Percentiles rank a stretch among this genome's conserved stretches.
Evolutionary conservation across 2,113 vertebrate species (phyloP).

Genomic region (Eurystomus gularis): DNA sequence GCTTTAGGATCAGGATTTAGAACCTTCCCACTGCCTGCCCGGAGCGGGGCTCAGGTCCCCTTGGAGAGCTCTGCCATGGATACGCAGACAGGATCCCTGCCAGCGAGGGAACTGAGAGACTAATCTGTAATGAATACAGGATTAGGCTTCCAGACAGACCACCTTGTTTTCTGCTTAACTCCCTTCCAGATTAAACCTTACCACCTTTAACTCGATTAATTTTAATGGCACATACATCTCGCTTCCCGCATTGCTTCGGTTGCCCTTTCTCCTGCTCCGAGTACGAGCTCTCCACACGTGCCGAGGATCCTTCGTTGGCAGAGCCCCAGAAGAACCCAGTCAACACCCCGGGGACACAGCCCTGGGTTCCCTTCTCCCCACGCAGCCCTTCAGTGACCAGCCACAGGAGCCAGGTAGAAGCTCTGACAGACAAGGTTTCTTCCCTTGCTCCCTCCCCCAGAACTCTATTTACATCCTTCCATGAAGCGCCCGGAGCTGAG

Average conservation of each 20-base stretch:
- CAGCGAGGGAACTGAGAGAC: fast-evolving
- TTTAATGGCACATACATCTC: fast-evolving
- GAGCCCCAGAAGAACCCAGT: background rate
- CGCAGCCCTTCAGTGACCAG: fast-evolving
- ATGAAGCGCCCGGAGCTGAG: background rate
- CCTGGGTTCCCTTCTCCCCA: background rate
- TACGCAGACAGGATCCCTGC: fast-evolving
- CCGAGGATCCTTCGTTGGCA: too few species aligned
- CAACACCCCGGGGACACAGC: background rate
- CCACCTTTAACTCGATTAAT: background rate
- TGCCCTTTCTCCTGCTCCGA: too few species aligned
- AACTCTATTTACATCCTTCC: background rate
- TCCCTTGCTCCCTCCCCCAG: background rate
- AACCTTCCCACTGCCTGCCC: background rate
- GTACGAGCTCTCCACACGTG: too few species aligned
- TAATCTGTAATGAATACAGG: background rate
- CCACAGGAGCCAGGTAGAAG: fast-evolving
- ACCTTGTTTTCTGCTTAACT: background rate
- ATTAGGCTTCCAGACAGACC: background rate
- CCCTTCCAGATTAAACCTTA: background rate
- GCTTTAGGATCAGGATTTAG: background rate
- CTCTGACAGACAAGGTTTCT: fast-evolving
- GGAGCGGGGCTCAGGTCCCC: background rate
- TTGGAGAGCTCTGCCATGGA: fast-evolving
- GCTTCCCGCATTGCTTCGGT: background rate